Evolutionary conservation across 2,113 vertebrate genomes (phyloP), one percentile per base, ranked within the genome.

Genomic region (Nerophis lumbriciformis): DNA sequence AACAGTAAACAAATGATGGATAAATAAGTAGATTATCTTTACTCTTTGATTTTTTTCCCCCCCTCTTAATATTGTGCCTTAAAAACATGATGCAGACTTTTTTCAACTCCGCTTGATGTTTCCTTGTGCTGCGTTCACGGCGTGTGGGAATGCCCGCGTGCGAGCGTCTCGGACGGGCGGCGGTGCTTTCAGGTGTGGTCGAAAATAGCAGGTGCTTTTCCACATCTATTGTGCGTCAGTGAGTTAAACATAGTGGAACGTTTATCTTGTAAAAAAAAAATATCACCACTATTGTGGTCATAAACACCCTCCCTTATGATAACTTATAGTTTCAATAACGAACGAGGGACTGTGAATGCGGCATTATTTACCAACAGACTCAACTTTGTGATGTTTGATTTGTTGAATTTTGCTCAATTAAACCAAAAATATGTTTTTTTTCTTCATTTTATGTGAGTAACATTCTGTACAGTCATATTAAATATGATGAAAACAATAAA

Each of bases 101-200:
- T 83, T 80, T 82, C 82, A 85, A 77, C 82, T 82, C 81, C 83
- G 82, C 81, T 79, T 87, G 70, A 73, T 80, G 80, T 79, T 73
- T 83, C 80, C 73, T 61, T 28, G 61, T 75, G 83, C 48, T 78
- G 80, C 83, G 72, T 87, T 86, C 80, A 82, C 0, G 75, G 68
- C 48, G 15, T 56, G 6, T 79, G 45, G 76, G 76, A 83, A 84
- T 65, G 51, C 5, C 61, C 47, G n/a, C n/a, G n/a, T 42, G 28
- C 2, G 53, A 1, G 7, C 0, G 28, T 7, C 8, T 61, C 28
- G 28, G 28, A 28, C 28, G 28, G 28, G 28, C 28, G 4, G 28
- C 28, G 77, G 13, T 72, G 59, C 80, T 1, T 83, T 84, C 72
- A 68, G 0, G 7, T 45, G 59, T n/a, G 0, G 5, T 76, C 45